Conservation (phyloP, 1,140 invertebrate genomes). For the Rhopalosiphum maidis region DNA sequence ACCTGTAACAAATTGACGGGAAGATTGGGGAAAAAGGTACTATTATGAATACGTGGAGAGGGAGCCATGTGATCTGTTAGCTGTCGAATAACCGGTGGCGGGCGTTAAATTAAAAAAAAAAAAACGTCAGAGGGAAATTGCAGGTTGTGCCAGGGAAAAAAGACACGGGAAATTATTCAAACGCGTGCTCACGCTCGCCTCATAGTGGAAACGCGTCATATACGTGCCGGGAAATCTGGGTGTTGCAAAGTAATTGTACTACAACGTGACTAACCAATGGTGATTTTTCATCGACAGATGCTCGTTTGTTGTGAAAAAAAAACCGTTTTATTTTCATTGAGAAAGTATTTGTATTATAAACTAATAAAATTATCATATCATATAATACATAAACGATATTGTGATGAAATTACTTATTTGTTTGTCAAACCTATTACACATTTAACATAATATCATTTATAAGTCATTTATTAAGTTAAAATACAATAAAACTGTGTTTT, state of each 20-base stretch:
- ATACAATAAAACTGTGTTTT: background rate
- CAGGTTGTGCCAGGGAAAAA: background rate
- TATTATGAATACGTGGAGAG: slow-evolving; percentile 38
- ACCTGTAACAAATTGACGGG: slow-evolving; percentile 40
- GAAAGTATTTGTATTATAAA: background rate
- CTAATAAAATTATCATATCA: background rate
- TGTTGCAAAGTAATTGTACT: slow-evolving; percentile 6
- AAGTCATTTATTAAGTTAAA: background rate
- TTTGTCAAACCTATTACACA: background rate
- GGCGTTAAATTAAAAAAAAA: slow-evolving; percentile 54
- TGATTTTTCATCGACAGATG: slow-evolving; percentile 12
- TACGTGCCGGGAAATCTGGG: slow-evolving; percentile 33
- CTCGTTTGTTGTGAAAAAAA: background rate
- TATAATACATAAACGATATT: background rate
- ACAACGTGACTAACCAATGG: slow-evolving; percentile 53
- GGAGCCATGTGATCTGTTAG: slow-evolving; percentile 50
- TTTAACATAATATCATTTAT: background rate
- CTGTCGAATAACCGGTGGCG: slow-evolving; percentile 52
- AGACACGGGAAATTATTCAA: slow-evolving; percentile 52
- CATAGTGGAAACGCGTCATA: background rate
- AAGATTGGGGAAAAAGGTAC: slow-evolving; percentile 19
- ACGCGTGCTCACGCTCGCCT: background rate
- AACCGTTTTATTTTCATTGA: background rate
- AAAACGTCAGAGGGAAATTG: slow-evolving; percentile 21
- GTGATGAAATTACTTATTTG: background rate